Conservation (phyloP, 30 jellyfish, hydroid and myxozoan species). For the Sanderia malayensis region DNA sequence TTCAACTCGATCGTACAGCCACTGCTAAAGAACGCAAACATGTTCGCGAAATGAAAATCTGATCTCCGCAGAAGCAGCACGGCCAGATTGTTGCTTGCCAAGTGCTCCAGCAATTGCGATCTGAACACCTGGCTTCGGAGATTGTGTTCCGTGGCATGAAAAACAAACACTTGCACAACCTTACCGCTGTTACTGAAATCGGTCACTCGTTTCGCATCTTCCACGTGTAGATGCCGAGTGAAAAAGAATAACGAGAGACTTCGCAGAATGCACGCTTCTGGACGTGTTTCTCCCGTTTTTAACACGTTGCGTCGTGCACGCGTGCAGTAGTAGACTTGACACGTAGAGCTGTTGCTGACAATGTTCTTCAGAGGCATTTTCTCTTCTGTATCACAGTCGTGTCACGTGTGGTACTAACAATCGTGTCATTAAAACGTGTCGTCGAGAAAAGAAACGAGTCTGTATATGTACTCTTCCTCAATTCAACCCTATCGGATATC, state of each 20-base stretch:
- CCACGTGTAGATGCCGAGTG: constrained; percentile 38
- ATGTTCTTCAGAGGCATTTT: constrained; percentile 36
- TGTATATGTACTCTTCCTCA: too few relatives aligned
- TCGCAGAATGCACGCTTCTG: constrained; percentile 45
- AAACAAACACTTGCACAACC: constrained; percentile 25
- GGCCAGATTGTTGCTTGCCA: constrained; percentile 4
- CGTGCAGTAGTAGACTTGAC: constrained; percentile 59
- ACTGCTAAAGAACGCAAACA: constrained; percentile 21
- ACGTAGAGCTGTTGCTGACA: constrained; percentile 4
- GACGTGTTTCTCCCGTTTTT: constrained; percentile 9
- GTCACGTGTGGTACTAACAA: too few relatives aligned
- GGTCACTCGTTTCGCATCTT: constrained; percentile 22
- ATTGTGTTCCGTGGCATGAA: constrained; percentile 43
- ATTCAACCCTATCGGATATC: too few relatives aligned
- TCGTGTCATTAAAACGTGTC: too few relatives aligned
- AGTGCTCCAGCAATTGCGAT: constrained; percentile 28
- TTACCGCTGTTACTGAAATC: background rate
- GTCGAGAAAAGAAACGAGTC: too few relatives aligned
- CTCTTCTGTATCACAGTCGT: too few relatives aligned
- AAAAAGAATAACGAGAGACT: constrained; percentile 45
- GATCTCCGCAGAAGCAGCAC: constrained; percentile 26
- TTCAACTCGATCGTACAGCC: constrained; percentile 54
- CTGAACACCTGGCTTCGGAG: constrained; percentile 53
- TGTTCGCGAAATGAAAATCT: constrained; percentile 18
- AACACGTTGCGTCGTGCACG: constrained; percentile 34